These are phyloP conservation scores for Drosophila bipectinata DNA, from an alignment of 1,140 invertebrate genomes.

Conservation along the genomic window DNA sequence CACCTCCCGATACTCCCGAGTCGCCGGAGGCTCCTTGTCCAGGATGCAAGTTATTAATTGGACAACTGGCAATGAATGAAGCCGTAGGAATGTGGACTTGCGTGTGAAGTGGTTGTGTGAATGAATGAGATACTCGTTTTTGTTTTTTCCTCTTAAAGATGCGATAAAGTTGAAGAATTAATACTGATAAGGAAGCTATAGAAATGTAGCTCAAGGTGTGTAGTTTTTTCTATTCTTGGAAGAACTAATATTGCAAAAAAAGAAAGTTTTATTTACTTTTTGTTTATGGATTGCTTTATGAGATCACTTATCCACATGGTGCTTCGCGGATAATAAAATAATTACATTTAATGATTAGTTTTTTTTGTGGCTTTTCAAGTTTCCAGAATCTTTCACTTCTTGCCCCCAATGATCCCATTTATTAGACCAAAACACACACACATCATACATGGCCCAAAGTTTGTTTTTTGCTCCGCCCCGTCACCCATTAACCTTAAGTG, in stretches of 20 bases:
- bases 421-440: slow-evolving; percentile 13
- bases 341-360: slow-evolving; percentile 34
- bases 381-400: slow-evolving; percentile 22
- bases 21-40: neutral
- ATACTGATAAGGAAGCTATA: slow-evolving; percentile 46
- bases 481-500: slow-evolving; percentile 79
- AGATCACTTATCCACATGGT: slow-evolving; percentile 6
- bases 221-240: slow-evolving; percentile 8
- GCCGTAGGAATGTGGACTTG: slow-evolving; percentile 54
- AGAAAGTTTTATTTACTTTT: neutral
- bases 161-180: slow-evolving; percentile 3
- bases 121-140: slow-evolving; percentile 30
- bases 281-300: neutral
- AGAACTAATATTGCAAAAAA: slow-evolving; percentile 2
- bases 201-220: slow-evolving; percentile 39
- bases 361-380: slow-evolving; percentile 32
- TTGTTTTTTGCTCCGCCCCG: slow-evolving; percentile 44
- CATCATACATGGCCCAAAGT: neutral
- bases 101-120: slow-evolving; percentile 48
- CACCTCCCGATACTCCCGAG: slow-evolving; percentile 1
- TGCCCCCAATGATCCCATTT: slow-evolving; percentile 29
- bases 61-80: slow-evolving; percentile 67
- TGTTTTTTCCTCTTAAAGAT: slow-evolving; percentile 10
- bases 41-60: slow-evolving; percentile 58
- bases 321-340: slow-evolving; percentile 24